Percentiles rank a stretch among this genome's conserved stretches.
These are phyloP conservation scores for Macrosoma leucophasiata DNA, from an alignment of 2,888 invertebrate species.

Conservation along the genomic window DNA sequence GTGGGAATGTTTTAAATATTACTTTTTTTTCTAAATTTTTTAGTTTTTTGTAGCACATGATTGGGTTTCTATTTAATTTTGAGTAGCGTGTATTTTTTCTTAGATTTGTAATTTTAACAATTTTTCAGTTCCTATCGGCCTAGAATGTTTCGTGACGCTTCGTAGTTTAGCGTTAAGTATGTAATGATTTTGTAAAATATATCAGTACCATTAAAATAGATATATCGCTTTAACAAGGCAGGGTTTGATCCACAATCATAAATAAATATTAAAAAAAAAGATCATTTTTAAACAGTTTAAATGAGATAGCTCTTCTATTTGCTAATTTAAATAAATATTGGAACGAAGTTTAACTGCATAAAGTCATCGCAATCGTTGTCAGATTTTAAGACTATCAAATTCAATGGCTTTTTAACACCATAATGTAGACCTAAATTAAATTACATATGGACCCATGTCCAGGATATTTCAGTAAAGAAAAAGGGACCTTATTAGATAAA, in stretches of 20 bases:
- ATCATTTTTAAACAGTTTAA: constrained; percentile 39
- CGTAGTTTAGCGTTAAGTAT: constrained; percentile 42
- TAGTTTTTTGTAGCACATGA: constrained; percentile 41
- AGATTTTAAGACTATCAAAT: too few species aligned
- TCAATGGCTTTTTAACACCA: too few species aligned
- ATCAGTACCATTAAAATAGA: constrained; percentile 55
- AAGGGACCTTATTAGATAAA: too few species aligned
- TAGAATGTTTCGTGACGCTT: constrained; percentile 64
- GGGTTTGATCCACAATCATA: constrained; percentile 69
- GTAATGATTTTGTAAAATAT: constrained; percentile 45
- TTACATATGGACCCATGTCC: too few species aligned
- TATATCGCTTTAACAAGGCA: constrained; percentile 72
- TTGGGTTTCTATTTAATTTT: constrained; percentile 30
- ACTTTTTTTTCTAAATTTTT: constrained; percentile 28
- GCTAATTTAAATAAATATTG: too few species aligned
- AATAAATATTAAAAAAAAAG: constrained; percentile 42
- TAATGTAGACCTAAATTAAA: too few species aligned
- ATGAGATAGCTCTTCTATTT: constrained; percentile 62
- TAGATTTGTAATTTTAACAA: constrained; percentile 36
- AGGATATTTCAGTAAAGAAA: too few species aligned
- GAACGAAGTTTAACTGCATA: too few species aligned
- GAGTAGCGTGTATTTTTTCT: constrained; percentile 35
- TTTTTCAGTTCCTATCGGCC: constrained; percentile 71
- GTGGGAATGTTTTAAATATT: too few species aligned
- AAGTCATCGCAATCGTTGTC: too few species aligned